Evolutionary conservation across 2,888 invertebrate species (phyloP).

Genomic region (Yponomeuta evonymella): DNA sequence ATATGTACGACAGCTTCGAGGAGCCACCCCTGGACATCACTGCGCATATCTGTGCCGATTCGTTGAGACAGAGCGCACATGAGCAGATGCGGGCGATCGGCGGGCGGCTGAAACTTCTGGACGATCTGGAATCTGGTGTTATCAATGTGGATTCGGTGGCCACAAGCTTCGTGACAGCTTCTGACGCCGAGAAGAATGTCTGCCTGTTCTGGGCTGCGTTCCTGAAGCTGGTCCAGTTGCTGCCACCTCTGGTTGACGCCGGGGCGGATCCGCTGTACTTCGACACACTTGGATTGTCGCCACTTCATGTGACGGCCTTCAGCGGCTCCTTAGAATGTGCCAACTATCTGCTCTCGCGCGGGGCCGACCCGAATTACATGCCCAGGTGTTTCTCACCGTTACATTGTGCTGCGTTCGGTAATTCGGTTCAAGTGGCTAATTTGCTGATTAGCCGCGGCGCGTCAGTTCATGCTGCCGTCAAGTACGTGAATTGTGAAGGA

Average conservation of each 20-base stretch:
- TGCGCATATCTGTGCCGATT: conserved; percentile 84
- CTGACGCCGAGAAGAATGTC: conserved; percentile 82
- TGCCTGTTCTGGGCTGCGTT: conserved; percentile 85
- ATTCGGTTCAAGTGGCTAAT: conserved; percentile 86
- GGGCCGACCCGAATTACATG: conserved; percentile 81
- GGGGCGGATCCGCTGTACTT: conserved; percentile 83
- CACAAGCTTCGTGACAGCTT: conserved; percentile 71
- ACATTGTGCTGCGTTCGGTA: conserved; percentile 93
- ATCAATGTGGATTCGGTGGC: conserved; percentile 75
- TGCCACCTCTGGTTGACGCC: conserved; percentile 78
- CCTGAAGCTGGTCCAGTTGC: conserved; percentile 80
- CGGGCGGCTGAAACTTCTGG: conserved; percentile 80
- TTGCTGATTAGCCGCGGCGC: conserved; percentile 85
- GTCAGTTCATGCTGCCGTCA: conserved; percentile 80
- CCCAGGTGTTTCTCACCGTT: conserved; percentile 86
- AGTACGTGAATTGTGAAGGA: conserved; percentile 81
- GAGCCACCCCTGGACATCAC: conserved; percentile 82
- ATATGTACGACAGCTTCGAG: conserved; percentile 88
- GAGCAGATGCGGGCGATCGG: conserved; percentile 84
- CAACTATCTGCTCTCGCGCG: conserved; percentile 80
- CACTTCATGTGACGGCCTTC: conserved; percentile 86
- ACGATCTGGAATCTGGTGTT: conserved; percentile 83
- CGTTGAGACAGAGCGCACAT: conserved; percentile 82
- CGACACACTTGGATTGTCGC: conserved; percentile 84
- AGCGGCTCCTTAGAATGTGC: conserved; percentile 85